Conservation (phyloP, 2,113 vertebrate genomes). For the Ammospiza caudacuta region DNA sequence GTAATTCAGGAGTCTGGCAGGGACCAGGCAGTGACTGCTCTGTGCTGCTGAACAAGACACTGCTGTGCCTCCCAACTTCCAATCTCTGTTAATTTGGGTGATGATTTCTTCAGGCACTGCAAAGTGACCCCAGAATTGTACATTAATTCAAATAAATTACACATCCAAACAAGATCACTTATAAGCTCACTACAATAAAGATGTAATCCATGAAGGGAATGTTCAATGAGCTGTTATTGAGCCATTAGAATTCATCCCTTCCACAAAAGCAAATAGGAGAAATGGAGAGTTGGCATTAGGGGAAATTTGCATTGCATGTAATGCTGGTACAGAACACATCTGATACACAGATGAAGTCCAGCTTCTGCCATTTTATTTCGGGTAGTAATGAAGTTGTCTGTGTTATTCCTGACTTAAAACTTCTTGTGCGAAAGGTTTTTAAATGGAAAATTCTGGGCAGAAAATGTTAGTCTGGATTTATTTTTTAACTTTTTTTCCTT, state of each 20-base stretch:
- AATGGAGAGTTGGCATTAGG: background rate
- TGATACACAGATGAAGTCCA: background rate
- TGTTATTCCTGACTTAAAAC: background rate
- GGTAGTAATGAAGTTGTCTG: background rate
- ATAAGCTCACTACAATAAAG: background rate
- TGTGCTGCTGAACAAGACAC: background rate
- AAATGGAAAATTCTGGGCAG: background rate
- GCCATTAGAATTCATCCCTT: conserved; percentile 32
- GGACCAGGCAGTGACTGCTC: background rate
- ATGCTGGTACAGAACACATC: background rate
- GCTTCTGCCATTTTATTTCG: background rate
- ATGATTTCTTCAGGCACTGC: conserved; percentile 10
- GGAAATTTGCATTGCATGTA: background rate
- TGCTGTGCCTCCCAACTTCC: background rate
- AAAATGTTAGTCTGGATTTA: background rate
- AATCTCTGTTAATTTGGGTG: conserved; percentile 3
- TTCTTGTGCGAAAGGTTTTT: background rate
- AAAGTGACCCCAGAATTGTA: conserved; percentile 7
- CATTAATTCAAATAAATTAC: background rate
- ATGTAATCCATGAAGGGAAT: background rate
- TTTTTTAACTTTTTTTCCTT: background rate
- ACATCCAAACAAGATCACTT: background rate
- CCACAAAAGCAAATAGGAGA: background rate
- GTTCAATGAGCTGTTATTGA: conserved; percentile 18
- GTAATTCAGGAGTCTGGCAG: background rate